These are phyloP conservation scores for Colaptes auratus DNA, from an alignment of 2,113 vertebrate genomes.

Conservation along the genomic window DNA sequence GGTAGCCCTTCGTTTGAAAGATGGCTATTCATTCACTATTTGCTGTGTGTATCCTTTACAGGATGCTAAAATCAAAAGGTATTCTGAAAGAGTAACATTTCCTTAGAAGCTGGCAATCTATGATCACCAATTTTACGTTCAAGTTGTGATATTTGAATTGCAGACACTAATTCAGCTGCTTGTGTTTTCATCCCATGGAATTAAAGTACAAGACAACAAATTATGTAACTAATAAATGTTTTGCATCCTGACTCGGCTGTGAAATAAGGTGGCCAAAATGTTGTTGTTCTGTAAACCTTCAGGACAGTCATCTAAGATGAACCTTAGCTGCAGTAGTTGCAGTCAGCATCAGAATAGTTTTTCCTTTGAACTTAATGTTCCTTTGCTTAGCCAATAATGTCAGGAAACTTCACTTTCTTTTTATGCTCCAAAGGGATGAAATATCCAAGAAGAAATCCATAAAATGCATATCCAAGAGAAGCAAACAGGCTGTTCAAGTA, in stretches of 20 bases:
- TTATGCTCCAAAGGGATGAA: neutral
- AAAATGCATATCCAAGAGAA: slow-evolving; percentile 37
- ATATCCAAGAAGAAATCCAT: neutral
- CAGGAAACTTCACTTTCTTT: neutral
- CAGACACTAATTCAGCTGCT: neutral
- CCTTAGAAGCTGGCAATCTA: neutral
- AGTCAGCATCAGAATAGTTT: neutral
- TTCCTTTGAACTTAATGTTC: neutral
- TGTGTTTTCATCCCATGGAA: neutral
- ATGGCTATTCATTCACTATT: neutral
- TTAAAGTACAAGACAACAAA: neutral
- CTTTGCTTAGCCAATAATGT: neutral
- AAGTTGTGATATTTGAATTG: neutral
- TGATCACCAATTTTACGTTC: neutral
- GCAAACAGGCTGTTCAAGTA: slow-evolving; percentile 1
- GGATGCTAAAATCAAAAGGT: neutral
- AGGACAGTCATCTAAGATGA: neutral
- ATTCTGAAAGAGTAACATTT: neutral
- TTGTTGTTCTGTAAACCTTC: neutral
- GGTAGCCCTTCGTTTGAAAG: neutral
- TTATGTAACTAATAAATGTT: neutral
- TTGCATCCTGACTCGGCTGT: neutral
- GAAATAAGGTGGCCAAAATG: neutral
- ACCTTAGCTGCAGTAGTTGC: neutral
- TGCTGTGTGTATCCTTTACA: neutral